Evolutionary conservation across 2,888 invertebrate species (phyloP), one percentile per base, ranked within the genome.

Genomic region (Hydropsyche betteni): DNA sequence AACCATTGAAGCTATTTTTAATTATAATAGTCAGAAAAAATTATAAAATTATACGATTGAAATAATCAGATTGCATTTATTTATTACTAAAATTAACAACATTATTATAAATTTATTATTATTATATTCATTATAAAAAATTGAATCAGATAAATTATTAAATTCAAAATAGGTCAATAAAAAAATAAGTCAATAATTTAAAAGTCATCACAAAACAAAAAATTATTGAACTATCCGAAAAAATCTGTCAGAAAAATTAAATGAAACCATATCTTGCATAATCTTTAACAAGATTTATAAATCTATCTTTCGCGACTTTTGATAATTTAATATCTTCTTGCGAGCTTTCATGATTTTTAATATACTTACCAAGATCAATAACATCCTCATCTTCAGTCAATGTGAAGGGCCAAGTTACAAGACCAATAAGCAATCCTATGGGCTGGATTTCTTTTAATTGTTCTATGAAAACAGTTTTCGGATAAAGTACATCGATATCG

Each of bases 361-460:
- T 16, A 58, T 16, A 58, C 0, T 14, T 0, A 8, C 16, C 8
- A 8, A 58, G 8, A 16, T 58, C 24, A 14, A 5, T n/a, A 24
- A 58, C 24, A 2, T 58, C 24, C 2, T 58, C 36, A 3, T 64
- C 36, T 8, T 64, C 64, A 2, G 36, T 12, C 64, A 64, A 36
- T 4, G n/a, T 10, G n/a, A 64, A 64, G 8, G 64, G 36, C 33
- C 12, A 64, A 33, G 36, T 34, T 5, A 33, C 12, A 10, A 33
- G 12, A 10, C 1, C n/a, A 12, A 64, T 36, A 4, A 64, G 3
- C 36, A 64, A 36, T n/a, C 64, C 64, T 1, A 64, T 7, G 1
- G 64, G 64, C 33, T 34, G 6, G 34, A 64, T 34, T 34, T 36
- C 12, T 64, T 64, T 36, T 6, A 64, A n/a, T 36, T 64, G 64